These are phyloP conservation scores for Indicator indicator DNA, from an alignment of 2,113 vertebrate species.

Conservation along the genomic window DNA sequence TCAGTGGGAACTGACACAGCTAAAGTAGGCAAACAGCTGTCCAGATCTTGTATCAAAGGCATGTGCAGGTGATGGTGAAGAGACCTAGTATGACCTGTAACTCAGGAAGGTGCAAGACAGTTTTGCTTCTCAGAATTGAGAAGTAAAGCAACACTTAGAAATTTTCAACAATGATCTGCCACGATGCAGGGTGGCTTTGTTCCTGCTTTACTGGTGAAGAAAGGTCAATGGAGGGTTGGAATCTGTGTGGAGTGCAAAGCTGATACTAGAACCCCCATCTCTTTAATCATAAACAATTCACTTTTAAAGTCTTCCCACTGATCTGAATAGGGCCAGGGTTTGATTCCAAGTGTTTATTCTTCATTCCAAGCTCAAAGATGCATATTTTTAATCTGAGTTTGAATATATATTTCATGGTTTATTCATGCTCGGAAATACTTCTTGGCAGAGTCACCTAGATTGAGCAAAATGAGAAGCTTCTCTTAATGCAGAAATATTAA, in stretches of 20 bases:
- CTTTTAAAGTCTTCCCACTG: slow-evolving; percentile 27
- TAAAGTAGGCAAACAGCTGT: background rate
- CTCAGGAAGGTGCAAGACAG: background rate
- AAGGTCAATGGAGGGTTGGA: background rate
- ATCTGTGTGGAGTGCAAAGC: background rate
- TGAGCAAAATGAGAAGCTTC: slow-evolving; percentile 53
- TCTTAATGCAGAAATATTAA: slow-evolving; percentile 71
- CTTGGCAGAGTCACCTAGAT: slow-evolving; percentile 53
- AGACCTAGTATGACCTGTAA: background rate
- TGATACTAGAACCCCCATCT: background rate
- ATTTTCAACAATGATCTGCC: background rate
- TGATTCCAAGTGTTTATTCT: slow-evolving; percentile 49
- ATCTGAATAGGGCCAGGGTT: background rate
- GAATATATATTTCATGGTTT: slow-evolving; percentile 59
- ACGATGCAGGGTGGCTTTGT: background rate
- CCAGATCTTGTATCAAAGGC: background rate
- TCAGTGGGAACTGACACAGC: background rate
- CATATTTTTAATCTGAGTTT: slow-evolving; percentile 60
- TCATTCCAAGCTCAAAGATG: slow-evolving; percentile 36
- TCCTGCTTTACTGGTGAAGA: background rate
- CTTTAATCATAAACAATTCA: background rate
- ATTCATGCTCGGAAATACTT: slow-evolving; percentile 61
- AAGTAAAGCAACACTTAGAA: background rate
- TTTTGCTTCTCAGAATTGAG: background rate
- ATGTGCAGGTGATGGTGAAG: background rate